phyloP scores from a whole-genome alignment of 2,797 vertebrate genomes.

The Sitta carolinensis region DNA sequence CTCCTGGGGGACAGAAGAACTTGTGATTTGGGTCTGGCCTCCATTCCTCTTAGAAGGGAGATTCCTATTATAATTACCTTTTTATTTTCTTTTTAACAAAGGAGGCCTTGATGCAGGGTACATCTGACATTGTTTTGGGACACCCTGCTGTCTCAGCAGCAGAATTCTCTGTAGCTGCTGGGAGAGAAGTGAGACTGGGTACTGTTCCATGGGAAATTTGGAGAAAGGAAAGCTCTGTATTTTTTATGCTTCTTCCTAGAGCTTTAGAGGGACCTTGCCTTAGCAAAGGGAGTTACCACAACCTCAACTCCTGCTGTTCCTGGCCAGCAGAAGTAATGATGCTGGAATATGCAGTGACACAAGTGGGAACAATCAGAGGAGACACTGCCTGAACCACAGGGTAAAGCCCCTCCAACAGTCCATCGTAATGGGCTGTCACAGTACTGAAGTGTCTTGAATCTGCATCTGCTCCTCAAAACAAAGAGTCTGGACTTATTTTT shows the following conservation, averaged over 20 bases:
- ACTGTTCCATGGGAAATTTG: neutral
- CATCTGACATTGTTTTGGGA: neutral
- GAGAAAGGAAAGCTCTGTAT: neutral
- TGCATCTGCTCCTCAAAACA: neutral
- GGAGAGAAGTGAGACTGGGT: neutral
- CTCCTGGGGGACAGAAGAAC: neutral
- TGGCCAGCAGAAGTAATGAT: neutral
- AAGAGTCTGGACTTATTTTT: neutral
- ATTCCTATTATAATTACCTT: neutral
- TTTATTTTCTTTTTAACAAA: neutral
- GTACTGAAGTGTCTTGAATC: neutral
- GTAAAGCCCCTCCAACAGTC: accelerated
- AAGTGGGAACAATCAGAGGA: neutral
- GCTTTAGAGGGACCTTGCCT: constrained; percentile 42
- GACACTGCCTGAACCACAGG: neutral
- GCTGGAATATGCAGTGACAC: accelerated
- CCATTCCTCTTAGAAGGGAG: neutral
- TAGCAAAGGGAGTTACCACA: neutral
- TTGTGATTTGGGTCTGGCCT: neutral
- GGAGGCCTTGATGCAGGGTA: neutral
- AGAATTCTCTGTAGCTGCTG: neutral
- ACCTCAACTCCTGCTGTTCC: neutral
- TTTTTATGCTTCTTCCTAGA: neutral
- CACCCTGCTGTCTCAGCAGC: neutral
- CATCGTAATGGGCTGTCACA: accelerated